phyloP scores from a whole-genome alignment of 2,888 invertebrate species.

The Germaria angustata region DNA sequence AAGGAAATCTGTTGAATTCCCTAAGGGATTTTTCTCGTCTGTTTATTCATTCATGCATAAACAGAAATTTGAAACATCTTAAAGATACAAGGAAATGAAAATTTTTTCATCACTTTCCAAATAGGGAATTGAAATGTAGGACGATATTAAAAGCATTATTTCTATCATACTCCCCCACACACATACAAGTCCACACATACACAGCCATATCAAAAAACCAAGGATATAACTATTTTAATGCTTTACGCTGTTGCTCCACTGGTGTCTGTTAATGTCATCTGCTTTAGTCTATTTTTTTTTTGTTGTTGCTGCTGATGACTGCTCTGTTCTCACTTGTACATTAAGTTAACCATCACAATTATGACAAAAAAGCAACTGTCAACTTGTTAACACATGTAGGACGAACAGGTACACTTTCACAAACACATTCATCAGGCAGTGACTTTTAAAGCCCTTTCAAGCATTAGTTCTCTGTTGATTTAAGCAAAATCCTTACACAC shows the following conservation, averaged over 20 bases:
- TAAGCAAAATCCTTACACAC: neutral
- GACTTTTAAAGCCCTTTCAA: slow-evolving; percentile 52
- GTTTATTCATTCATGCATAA: neutral
- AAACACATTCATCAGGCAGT: slow-evolving; percentile 2
- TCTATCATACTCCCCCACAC: no score
- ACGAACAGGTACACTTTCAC: neutral
- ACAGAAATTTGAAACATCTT: neutral
- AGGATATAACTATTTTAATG: slow-evolving; percentile 51
- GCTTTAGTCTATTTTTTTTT: neutral
- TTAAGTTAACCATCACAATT: slow-evolving; percentile 48
- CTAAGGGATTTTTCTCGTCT: slow-evolving; percentile 17
- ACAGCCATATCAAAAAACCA: neutral
- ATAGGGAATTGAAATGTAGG: neutral
- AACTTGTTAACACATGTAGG: slow-evolving; percentile 52
- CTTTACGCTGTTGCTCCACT: slow-evolving; percentile 20
- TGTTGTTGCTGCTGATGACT: slow-evolving; percentile 13
- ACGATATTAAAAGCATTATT: neutral
- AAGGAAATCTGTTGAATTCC: slow-evolving; percentile 44
- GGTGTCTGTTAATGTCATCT: neutral
- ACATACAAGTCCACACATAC: neutral
- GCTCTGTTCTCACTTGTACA: slow-evolving; percentile 4
- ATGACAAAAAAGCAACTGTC: slow-evolving; percentile 33
- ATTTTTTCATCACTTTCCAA: slow-evolving; percentile 27
- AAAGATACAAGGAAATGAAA: neutral
- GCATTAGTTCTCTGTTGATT: slow-evolving; percentile 13